These are phyloP conservation scores for Acanthosepion esculentum DNA, from an alignment of 2,888 invertebrate genomes.

Conservation along the genomic window DNA sequence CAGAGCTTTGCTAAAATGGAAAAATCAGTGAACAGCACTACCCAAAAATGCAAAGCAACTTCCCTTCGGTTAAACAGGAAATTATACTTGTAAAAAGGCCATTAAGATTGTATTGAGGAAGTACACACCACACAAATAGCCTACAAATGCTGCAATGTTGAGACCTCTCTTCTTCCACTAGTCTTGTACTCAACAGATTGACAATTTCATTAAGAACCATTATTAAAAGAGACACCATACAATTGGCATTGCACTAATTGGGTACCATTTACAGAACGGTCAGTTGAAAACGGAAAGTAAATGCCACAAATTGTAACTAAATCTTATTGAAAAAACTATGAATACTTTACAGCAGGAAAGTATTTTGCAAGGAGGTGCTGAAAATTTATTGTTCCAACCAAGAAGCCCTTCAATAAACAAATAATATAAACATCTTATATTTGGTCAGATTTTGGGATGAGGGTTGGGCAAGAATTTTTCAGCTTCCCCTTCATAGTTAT, in stretches of 20 bases:
- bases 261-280: not conserved
- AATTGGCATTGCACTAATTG: not conserved
- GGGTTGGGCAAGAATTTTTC: no score
- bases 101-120: not conserved
- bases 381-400: no score
- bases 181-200: not conserved
- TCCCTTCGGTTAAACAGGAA: not conserved
- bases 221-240: not conserved
- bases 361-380: not conserved
- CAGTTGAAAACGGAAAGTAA: not conserved
- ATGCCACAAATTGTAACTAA: not conserved
- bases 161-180: not conserved
- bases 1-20: not conserved
- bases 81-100: not conserved
- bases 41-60: not conserved
- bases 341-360: not conserved
- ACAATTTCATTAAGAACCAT: not conserved
- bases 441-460: no score
- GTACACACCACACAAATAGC: not conserved
- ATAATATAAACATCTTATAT: no score
- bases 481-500: not conserved
- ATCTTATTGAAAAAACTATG: not conserved
- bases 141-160: not conserved
- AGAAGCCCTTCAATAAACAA: no score
- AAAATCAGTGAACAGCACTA: not conserved